These are phyloP conservation scores for Cebus imitator DNA, from an alignment of 2,113 vertebrate genomes.

Conservation along the genomic window DNA sequence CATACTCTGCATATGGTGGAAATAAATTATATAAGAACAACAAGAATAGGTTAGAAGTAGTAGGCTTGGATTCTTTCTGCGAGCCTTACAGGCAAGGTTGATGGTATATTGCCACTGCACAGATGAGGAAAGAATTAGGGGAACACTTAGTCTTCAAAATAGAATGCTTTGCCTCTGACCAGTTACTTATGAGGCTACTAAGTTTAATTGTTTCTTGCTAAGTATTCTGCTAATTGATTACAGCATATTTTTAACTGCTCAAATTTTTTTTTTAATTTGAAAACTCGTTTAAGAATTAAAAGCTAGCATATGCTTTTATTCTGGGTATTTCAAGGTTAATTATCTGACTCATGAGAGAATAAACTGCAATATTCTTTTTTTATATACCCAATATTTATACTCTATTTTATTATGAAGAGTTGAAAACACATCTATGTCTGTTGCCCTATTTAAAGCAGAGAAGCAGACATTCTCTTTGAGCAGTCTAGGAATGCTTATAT, in stretches of 20 bases:
- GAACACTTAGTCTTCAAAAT: background rate
- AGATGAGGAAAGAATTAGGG: background rate
- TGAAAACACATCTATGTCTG: background rate
- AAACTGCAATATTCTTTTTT: background rate
- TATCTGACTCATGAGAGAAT: background rate
- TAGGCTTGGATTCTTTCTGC: background rate
- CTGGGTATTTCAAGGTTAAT: slow-evolving; percentile 1
- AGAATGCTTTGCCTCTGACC: background rate
- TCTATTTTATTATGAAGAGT: background rate
- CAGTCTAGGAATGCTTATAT: background rate
- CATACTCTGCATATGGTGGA: background rate
- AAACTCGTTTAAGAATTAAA: slow-evolving; percentile 13
- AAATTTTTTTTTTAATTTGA: slow-evolving; percentile 19
- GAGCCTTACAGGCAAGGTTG: background rate
- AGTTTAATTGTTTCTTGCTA: background rate
- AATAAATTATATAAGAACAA: background rate
- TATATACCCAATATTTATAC: background rate
- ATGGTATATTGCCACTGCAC: background rate
- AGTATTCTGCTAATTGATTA: slow-evolving; percentile 4
- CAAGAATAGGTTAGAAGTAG: background rate
- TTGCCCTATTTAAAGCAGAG: background rate
- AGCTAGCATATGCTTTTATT: background rate
- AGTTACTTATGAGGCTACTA: background rate
- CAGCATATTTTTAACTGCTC: background rate
- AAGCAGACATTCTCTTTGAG: background rate